A percentile compares a stretch with the other conserved stretches of the same genome.
phyloP scores from a whole-genome alignment of 2,113 vertebrate genomes.

The Upupa epops region DNA sequence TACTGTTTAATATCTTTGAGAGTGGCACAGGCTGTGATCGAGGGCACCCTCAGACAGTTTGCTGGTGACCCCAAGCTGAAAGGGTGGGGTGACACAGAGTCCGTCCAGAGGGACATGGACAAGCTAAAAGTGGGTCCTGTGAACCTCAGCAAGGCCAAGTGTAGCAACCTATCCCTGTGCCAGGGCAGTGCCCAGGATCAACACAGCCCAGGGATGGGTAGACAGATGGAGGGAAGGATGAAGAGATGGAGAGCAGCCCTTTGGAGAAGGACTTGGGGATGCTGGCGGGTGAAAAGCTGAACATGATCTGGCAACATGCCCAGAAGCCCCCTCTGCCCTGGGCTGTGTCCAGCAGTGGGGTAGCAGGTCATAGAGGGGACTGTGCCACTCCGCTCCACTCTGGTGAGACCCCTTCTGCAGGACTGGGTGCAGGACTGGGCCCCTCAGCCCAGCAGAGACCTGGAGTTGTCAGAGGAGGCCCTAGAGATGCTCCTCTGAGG shows the following conservation, averaged over 20 bases:
- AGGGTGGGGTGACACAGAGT: not conserved
- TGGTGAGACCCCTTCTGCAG: no score
- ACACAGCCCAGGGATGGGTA: not conserved
- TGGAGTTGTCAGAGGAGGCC: not conserved
- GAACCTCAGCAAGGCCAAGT: not conserved
- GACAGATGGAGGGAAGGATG: not conserved
- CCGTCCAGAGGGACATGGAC: not conserved
- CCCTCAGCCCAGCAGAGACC: no score
- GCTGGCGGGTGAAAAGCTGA: not conserved
- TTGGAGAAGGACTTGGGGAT: not conserved
- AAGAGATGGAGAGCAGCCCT: not conserved
- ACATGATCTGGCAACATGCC: no score
- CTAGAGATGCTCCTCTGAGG: accelerated
- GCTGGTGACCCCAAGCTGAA: not conserved
- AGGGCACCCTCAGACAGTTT: not conserved
- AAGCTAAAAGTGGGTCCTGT: no score
- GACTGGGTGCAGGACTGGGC: not conserved
- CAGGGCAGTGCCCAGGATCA: no score
- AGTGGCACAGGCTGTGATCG: no score
- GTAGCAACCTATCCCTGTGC: not conserved
- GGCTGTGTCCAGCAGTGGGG: not conserved
- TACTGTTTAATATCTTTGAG: no score
- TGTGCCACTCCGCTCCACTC: not conserved
- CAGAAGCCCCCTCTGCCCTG: not conserved
- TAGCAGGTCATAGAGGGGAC: not conserved